Evolutionary conservation across 2,888 invertebrate genomes (phyloP).

Genomic region (Polyploca ridens): DNA sequence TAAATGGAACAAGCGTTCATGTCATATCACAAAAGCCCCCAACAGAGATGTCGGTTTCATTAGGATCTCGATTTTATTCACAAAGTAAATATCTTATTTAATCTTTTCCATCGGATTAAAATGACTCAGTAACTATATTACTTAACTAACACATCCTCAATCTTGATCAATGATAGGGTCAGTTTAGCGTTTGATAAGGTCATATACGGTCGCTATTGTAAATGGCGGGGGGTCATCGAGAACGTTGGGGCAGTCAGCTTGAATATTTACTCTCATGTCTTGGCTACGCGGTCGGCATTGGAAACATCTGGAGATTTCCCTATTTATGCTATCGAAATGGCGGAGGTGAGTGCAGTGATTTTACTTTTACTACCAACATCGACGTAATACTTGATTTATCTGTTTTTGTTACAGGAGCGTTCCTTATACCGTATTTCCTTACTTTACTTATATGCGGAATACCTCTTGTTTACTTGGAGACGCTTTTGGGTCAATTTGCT

Average conservation of each 20-base stretch:
- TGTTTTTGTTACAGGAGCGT: slow-evolving; percentile 87
- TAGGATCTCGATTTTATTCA: not conserved
- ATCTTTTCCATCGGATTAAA: not conserved
- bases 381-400: slow-evolving; percentile 12
- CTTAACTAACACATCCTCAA: slow-evolving; percentile 61
- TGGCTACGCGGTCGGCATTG: slow-evolving; percentile 93
- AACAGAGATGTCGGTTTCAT: not conserved
- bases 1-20: not conserved
- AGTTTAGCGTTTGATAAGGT: slow-evolving; percentile 40
- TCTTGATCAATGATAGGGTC: slow-evolving; percentile 30
- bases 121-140: slow-evolving; percentile 12
- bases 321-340: slow-evolving; percentile 94
- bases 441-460: slow-evolving; percentile 93
- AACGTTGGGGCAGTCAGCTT: slow-evolving; percentile 89
- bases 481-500: slow-evolving; percentile 93
- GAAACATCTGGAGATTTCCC: slow-evolving; percentile 95
- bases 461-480: slow-evolving; percentile 95
- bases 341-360: slow-evolving; percentile 85
- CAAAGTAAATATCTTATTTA: not conserved
- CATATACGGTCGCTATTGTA: slow-evolving; percentile 38
- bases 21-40: not conserved
- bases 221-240: slow-evolving; percentile 75
- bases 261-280: slow-evolving; percentile 93
- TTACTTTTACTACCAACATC: slow-evolving; percentile 9
- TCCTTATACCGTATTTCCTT: slow-evolving; percentile 93